These are phyloP conservation scores for Platynereis dumerilii DNA, from an alignment of 2,888 invertebrate genomes.

Conservation along the genomic window DNA sequence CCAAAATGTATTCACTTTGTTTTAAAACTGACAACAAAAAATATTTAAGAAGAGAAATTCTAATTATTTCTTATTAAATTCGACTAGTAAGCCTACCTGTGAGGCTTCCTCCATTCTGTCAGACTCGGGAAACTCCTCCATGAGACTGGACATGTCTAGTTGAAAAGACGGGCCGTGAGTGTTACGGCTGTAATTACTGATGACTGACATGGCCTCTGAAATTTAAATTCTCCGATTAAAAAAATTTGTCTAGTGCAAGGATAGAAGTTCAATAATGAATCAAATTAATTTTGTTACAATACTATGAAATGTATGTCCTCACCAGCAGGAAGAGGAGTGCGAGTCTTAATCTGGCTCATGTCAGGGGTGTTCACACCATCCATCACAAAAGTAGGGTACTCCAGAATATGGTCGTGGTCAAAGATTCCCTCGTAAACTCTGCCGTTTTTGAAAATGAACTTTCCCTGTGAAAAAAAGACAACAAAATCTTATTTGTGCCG, in stretches of 20 bases:
- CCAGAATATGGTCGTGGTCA: conserved; percentile 61
- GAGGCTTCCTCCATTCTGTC: conserved; percentile 56
- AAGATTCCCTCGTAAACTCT: conserved; percentile 62
- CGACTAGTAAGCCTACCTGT: too few species aligned
- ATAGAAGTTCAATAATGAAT: too few species aligned
- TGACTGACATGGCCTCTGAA: conserved; percentile 58
- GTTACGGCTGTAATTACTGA: conserved; percentile 60
- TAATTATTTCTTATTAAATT: not conserved
- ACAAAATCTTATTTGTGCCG: too few species aligned
- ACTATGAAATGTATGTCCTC: too few species aligned
- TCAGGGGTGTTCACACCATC: conserved; percentile 59
- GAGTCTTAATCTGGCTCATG: conserved; percentile 53
- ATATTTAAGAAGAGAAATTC: not conserved
- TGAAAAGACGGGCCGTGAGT: conserved; percentile 62
- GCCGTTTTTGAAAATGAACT: conserved; percentile 63
- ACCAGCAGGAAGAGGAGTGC: conserved; percentile 59
- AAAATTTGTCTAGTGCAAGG: too few species aligned
- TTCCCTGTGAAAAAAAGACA: conserved; percentile 51
- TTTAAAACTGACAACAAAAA: not conserved
- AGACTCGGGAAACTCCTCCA: conserved; percentile 50
- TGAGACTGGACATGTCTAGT: conserved; percentile 56
- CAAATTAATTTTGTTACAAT: too few species aligned
- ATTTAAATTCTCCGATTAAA: not conserved
- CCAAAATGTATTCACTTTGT: too few species aligned
- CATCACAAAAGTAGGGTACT: conserved; percentile 59